Evolutionary conservation across 2,113 vertebrate species (phyloP), one percentile per base, ranked within the genome.

Genomic region (Bubo scandiacus): DNA sequence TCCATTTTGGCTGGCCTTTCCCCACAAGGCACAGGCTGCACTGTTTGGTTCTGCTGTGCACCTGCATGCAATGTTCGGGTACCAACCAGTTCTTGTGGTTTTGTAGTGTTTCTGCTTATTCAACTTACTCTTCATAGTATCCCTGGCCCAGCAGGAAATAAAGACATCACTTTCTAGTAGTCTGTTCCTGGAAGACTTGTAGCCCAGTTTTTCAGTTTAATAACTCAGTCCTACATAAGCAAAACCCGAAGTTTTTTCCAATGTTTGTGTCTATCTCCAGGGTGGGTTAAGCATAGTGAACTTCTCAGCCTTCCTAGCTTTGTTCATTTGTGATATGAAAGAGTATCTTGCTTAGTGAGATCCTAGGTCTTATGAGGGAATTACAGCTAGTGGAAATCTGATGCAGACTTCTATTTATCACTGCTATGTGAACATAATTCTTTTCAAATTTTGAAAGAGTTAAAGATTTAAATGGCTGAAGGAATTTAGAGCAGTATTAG

Each of bases 371-470:
- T 73, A 65, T 2, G 10, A 45, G 30, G 27, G 54, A 73, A 70
- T 82, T 67, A 55, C 6, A 68, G 32, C 26, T 85, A 63, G 65
- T 26, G 19, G 71, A 63, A 88, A 88, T 74, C 34, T 83, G 62
- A 71, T 23, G 32, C n/a, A 74, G n/a, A 14, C 14, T 86, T 57
- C 9, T 77, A 16, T 29, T 78, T 86, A 63, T 17, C 23, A 30
- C 25, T 80, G 18, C 5, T 0, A 0, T 30, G 10, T n/a, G 9
- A 30, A 5, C 9, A 9, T 71, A 62, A 67, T 55, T 85, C 65
- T 25, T 63, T 47, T 11, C 4, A 59, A 77, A 86, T 78, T 67
- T 47, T 0, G 1, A 40, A 90, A 83, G 36, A 70, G 40, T 65
- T 80, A 20, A 81, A 88, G 18, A 34, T 82, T 77, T 62, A 84